Conservation (phyloP, 2,113 vertebrate genomes). For the Naja naja region DNA sequence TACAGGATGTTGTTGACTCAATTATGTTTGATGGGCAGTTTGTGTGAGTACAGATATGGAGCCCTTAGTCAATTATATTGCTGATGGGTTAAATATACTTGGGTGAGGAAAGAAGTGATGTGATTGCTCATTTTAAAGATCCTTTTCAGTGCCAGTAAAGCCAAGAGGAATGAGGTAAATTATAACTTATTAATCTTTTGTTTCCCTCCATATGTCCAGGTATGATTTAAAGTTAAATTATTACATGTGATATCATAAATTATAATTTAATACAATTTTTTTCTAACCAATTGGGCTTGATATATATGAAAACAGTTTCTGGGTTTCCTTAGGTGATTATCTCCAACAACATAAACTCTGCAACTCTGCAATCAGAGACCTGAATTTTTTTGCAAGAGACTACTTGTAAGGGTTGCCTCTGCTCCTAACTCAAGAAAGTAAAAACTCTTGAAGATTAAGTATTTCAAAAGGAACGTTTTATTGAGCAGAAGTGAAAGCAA, state of each 20-base stretch:
- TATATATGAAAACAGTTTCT: not conserved
- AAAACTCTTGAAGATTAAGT: no score
- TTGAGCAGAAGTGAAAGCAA: no score
- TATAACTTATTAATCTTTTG: not conserved
- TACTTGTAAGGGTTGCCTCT: no score
- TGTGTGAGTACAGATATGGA: not conserved
- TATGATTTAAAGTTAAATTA: not conserved
- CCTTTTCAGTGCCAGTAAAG: not conserved
- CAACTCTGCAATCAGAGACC: not conserved
- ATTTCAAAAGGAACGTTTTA: no score
- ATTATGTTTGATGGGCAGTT: not conserved
- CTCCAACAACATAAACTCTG: not conserved
- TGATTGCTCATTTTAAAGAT: not conserved
- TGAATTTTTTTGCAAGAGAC: not conserved
- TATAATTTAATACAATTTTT: not conserved
- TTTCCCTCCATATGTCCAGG: not conserved
- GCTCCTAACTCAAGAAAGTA: no score
- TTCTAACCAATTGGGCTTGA: not conserved
- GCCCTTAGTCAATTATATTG: not conserved
- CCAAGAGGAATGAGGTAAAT: not conserved
- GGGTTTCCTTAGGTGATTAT: not conserved
- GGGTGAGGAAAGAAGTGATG: not conserved
- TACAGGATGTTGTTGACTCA: not conserved
- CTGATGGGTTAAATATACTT: not conserved
- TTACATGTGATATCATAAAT: conserved; percentile 6